These are phyloP conservation scores for Agrotis puta DNA, from an alignment of 2,888 invertebrate genomes.

Conservation along the genomic window DNA sequence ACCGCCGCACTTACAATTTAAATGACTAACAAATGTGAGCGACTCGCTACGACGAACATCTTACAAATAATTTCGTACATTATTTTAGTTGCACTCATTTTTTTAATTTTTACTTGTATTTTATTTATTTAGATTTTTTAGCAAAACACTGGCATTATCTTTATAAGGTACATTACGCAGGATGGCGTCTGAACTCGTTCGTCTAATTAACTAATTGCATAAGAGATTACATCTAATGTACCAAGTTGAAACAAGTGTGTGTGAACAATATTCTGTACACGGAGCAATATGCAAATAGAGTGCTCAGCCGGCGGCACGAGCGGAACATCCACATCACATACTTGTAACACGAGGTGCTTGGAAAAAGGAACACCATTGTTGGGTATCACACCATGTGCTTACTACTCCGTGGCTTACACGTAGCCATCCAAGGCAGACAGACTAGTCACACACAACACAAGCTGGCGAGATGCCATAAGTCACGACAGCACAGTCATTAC, in stretches of 20 bases:
- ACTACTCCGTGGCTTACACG: conserved; percentile 23
- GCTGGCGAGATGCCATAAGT: not conserved
- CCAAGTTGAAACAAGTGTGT: conserved; percentile 27
- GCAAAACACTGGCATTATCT: conserved; percentile 64
- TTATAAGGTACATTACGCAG: conserved; percentile 56
- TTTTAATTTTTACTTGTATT: conserved; percentile 70
- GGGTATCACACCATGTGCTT: conserved; percentile 6
- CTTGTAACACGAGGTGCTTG: not conserved
- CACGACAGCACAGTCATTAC: not conserved
- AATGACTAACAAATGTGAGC: conserved; percentile 51
- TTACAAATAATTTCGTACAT: conserved; percentile 72
- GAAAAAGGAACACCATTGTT: conserved; percentile 1
- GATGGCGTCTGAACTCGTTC: conserved; percentile 58
- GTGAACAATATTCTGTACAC: conserved; percentile 11
- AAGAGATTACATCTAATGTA: conserved; percentile 52
- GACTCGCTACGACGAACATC: conserved; percentile 60
- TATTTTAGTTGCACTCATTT: conserved; percentile 81
- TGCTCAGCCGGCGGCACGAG: not conserved
- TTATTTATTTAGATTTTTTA: conserved; percentile 67
- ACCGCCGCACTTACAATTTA: conserved; percentile 43
- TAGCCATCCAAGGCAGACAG: not conserved
- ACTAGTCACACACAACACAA: not conserved
- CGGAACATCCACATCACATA: not conserved
- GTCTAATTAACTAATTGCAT: conserved; percentile 48
- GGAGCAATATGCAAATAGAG: conserved; percentile 12